Conservation (phyloP, 2,888 invertebrate genomes). For the Eretmocerus hayati region DNA sequence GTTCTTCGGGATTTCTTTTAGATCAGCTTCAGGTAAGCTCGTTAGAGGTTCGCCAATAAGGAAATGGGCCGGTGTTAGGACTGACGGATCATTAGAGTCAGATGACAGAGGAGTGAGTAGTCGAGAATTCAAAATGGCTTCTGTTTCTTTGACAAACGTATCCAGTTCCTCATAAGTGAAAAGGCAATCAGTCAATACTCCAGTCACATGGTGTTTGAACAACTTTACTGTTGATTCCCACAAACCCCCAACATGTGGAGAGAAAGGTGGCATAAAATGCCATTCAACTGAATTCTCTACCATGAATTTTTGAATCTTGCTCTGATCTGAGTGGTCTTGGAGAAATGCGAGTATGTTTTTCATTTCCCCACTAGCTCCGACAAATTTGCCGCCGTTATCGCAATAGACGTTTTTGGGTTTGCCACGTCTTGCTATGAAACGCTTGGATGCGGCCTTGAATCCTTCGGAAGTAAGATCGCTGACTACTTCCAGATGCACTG, state of each 20-base stretch:
- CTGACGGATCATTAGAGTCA: too few relatives aligned
- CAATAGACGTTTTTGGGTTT: background rate
- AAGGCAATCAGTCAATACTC: background rate
- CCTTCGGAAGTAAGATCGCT: background rate
- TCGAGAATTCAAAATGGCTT: background rate
- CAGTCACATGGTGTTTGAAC: background rate
- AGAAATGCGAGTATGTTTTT: background rate
- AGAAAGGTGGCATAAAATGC: background rate
- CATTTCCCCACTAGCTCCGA: background rate
- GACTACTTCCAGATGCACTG: slow-evolving; percentile 1
- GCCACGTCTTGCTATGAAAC: background rate
- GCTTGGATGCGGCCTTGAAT: background rate
- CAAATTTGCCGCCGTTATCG: slow-evolving; percentile 1
- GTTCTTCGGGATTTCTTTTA: slow-evolving; percentile 18
- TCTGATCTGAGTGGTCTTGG: background rate
- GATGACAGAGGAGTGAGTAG: background rate
- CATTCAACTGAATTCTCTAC: background rate
- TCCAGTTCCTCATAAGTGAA: background rate
- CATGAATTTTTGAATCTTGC: background rate
- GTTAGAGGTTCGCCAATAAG: slow-evolving; percentile 27
- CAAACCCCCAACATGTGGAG: background rate
- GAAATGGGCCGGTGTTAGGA: slow-evolving; percentile 32
- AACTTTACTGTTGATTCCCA: background rate
- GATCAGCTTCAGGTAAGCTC: slow-evolving; percentile 25
- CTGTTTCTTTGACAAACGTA: background rate